These are phyloP conservation scores for Ondatra zibethicus DNA, from an alignment of 2,113 vertebrate genomes.

Conservation along the genomic window DNA sequence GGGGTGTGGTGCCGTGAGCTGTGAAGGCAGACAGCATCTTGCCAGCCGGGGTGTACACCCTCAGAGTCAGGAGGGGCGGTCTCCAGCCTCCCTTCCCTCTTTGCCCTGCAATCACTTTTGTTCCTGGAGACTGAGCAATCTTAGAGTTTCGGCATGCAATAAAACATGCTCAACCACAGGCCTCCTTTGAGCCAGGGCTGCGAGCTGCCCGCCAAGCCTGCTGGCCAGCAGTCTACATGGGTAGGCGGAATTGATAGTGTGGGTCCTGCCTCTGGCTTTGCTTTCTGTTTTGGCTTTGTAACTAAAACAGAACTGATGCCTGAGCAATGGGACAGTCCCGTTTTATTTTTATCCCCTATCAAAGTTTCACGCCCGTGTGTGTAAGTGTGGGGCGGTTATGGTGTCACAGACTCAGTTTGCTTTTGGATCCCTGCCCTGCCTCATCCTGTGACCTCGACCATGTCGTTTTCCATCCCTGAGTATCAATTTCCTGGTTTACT, in stretches of 20 bases:
- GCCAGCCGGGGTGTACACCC: not conserved
- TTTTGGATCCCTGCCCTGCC: not conserved
- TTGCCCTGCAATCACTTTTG: slow-evolving; percentile 70
- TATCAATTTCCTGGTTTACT: not conserved
- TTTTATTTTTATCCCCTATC: slow-evolving; percentile 51
- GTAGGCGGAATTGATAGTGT: slow-evolving; percentile 72
- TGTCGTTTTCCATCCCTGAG: not conserved
- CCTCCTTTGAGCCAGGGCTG: slow-evolving; percentile 36
- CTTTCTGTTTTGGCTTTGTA: slow-evolving; percentile 77
- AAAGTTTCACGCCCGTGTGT: not conserved
- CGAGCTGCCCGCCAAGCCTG: slow-evolving; percentile 50
- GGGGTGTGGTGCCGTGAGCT: accelerated
- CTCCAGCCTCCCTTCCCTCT: slow-evolving; percentile 53
- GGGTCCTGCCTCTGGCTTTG: slow-evolving; percentile 60
- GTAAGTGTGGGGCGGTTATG: not conserved
- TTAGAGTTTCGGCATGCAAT: slow-evolving; percentile 62
- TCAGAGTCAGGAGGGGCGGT: not conserved
- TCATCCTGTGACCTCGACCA: not conserved
- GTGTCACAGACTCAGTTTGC: not conserved
- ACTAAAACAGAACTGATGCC: slow-evolving; percentile 76
- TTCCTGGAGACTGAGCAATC: slow-evolving; percentile 66
- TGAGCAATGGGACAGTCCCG: slow-evolving; percentile 6
- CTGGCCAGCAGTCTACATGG: slow-evolving; percentile 50
- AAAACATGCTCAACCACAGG: slow-evolving; percentile 73
- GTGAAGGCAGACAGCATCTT: slow-evolving; percentile 17